Evolutionary conservation across 2,888 invertebrate species (phyloP), one percentile per base, ranked within the genome.

Genomic region (Leptopilina myrica): DNA sequence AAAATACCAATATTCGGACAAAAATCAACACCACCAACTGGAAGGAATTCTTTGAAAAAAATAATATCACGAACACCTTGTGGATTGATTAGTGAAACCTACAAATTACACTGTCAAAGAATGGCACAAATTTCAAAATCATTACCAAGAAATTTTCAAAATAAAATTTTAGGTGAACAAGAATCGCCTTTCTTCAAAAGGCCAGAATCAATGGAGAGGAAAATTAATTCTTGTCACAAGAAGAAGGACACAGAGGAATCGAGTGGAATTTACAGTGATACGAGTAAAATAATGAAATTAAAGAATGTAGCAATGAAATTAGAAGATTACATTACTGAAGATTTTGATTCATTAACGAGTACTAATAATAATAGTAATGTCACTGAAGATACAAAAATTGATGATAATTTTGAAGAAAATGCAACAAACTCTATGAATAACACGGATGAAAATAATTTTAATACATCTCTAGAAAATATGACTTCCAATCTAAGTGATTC

Each of bases 301-400:
- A 86, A 76, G 73, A 83, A 82, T 40, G 76, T 87, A n/a, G 84
- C 85, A 5, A 56, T 86, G 15, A 89, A 85, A 43, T 82, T 90
- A 14, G 81, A 87, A 78, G 84, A 87, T 66, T 80, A 80, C 5
- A 86, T 84, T 81, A 86, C 86, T 67, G 86, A 89, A 7, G 86
- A 87, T 5, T 85, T 88, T 65, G 56, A 80, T 9, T 64, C 73
- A 14, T 26, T 73, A 1, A 53, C 33, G 8, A 56, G 56, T 14
- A 73, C 3, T 33, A 33, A 33, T 33, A 33, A 53, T 77, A 56
- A 73, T 14, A 73, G 26, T 69, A 53, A 79, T 77, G 69, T 15
- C 46, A 26, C 43, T 20, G 49, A 65, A n/a, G 62, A 40, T 12
- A 76, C 75, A 62, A 62, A 59, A 53, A 20, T 65, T 9, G 49